Percentiles rank a stretch among this genome's conserved stretches.
phyloP scores from a whole-genome alignment of 2,888 invertebrate species.

The Galeruca laticollis region DNA sequence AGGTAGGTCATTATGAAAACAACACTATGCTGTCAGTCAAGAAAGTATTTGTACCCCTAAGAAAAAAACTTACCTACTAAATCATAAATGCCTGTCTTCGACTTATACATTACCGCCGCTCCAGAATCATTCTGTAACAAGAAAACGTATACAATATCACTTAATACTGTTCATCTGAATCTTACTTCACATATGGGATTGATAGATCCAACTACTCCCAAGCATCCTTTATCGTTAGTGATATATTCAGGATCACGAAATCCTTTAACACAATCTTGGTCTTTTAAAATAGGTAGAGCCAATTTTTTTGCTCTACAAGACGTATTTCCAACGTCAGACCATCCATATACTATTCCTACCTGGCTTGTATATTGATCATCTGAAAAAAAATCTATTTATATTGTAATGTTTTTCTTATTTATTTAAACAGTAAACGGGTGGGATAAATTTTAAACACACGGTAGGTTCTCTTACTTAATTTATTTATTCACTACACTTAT shows the following conservation, averaged over 20 bases:
- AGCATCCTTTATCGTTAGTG: conserved; percentile 70
- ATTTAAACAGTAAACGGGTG: too few relatives aligned
- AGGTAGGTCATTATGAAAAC: too few relatives aligned
- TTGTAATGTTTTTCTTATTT: conserved; percentile 11
- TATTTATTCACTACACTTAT: too few relatives aligned
- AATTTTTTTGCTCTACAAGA: conserved; percentile 69
- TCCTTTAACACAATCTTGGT: conserved; percentile 65
- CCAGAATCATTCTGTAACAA: conserved; percentile 70
- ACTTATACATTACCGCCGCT: conserved; percentile 69
- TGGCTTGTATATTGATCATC: conserved; percentile 68
- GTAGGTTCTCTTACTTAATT: too few relatives aligned
- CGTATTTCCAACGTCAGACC: conserved; percentile 58
- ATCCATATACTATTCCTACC: conserved; percentile 68
- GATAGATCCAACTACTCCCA: conserved; percentile 68
- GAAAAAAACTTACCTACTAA: conserved; percentile 65
- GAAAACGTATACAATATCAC: conserved; percentile 13
- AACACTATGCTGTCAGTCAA: too few relatives aligned
- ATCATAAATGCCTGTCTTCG: conserved; percentile 68
- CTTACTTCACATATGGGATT: conserved; percentile 69
- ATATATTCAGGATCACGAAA: conserved; percentile 60
- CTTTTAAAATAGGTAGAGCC: conserved; percentile 69
- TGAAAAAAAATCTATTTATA: conserved; percentile 51
- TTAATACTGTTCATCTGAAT: not conserved
- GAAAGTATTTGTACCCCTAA: not conserved
- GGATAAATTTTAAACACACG: too few relatives aligned